Evolutionary conservation across 2,888 invertebrate genomes (phyloP), one percentile per base, ranked within the genome.

Genomic region (Drosophila sordidula): DNA sequence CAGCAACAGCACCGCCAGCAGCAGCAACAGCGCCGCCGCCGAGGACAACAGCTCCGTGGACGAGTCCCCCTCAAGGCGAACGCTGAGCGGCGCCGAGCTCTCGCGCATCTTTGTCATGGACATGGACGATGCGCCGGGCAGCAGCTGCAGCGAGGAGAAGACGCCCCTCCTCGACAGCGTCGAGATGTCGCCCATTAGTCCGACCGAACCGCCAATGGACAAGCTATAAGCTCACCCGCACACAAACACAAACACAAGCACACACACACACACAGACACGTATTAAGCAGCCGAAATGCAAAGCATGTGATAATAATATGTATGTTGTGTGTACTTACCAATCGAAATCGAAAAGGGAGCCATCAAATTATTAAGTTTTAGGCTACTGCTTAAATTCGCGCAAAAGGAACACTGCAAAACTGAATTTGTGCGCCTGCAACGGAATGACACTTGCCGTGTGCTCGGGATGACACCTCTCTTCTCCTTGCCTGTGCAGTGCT

Each of bases 131-230:
- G 76, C 89, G 47, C 80, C 87, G 34, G 80, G 89, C 67, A 90
- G 91, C 76, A 87, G 89, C 67, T 90, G 91, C 78, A 91, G 90
- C 67, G 92, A 92, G 75, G 92, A 92, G 80, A 92, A 92, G 75
- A 92, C 91, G 9, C 92, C 92, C 42, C 85, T 92, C 36, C 88
- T 92, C 59, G 92, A 92, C 69, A 92, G 91, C 75, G 92, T 92
- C 67, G 92, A 92, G 80, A 92, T 92, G 91, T 92, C 92, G 34
- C 92, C 92, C 16, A 92, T 92, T 29, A 92, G 92, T 87, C 92
- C 92, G 80, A 91, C 91, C 46, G 91, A 91, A 72, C 87, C 91
- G 8, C 72, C 72, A 70, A 42, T 86, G 62, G 83, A 83, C 49
- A 87, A 42, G n/a, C 36, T 26, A 4, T 46, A 46, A 55, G 45